These are phyloP conservation scores for Drosophila sturtevanti DNA, from an alignment of 1,140 invertebrate genomes.

Conservation along the genomic window DNA sequence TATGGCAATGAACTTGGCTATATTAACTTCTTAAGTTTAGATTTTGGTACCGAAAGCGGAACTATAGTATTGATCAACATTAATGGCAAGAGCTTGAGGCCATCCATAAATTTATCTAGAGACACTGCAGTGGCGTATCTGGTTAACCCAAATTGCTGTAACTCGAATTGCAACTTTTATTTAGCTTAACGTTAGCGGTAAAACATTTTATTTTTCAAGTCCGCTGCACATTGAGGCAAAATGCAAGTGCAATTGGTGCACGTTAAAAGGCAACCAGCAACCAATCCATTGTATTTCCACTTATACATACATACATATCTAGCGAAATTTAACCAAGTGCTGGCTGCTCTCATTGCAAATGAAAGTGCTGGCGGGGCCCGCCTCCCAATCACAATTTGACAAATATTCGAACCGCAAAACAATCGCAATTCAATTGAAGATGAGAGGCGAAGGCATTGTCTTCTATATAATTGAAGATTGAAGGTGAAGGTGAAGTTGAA, in stretches of 20 bases:
- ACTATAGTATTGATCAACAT: constrained; percentile 23
- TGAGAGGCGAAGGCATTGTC: constrained; percentile 56
- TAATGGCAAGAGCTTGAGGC: constrained; percentile 18
- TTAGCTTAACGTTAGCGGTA: constrained; percentile 50
- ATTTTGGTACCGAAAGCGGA: constrained; percentile 26
- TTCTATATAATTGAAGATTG: constrained; percentile 23
- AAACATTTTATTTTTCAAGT: constrained; percentile 55
- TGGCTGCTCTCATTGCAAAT: constrained; percentile 12
- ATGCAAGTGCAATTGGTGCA: constrained; percentile 60
- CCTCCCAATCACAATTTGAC: constrained; percentile 62
- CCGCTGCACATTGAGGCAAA: constrained; percentile 69
- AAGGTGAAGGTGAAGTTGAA: constrained; percentile 36
- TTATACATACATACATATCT: background rate
- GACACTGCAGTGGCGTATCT: constrained; percentile 5
- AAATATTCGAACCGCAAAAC: constrained; percentile 57
- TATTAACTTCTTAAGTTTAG: constrained; percentile 29
- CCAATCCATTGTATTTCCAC: constrained; percentile 35
- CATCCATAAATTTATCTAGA: constrained; percentile 46
- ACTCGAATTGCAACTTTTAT: constrained; percentile 68
- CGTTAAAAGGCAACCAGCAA: constrained; percentile 26
- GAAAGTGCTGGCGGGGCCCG: constrained; percentile 61
- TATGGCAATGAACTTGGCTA: constrained; percentile 50
- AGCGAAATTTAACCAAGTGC: constrained; percentile 2
- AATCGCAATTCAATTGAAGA: constrained; percentile 60
- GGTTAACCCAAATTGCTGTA: constrained; percentile 61